Base-by-base conservation (phyloP, 2,888 invertebrate genomes). In the Helicoverpa assulta region DNA sequence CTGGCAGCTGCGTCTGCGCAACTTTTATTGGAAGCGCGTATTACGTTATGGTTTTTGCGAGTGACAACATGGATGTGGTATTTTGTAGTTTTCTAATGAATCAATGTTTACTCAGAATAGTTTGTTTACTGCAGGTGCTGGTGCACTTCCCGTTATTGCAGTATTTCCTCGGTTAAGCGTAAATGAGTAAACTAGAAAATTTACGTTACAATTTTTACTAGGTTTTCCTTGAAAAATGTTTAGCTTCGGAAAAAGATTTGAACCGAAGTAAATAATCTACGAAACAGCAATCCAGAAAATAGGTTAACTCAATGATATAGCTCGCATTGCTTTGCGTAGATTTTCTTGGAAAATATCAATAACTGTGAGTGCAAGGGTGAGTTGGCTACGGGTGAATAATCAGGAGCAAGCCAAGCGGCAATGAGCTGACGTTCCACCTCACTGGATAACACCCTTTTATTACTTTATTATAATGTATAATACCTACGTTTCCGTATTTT, bases 1-100 rank as follows among this genome's bases (percentile, higher is more conserved):
- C 59, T 18, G 72, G 62, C 81, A 84, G 72, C 60, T 78, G 78
- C 80, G 70, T 54, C 26, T 55, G 70, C 71, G 75, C 74, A 70
- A 18, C 62, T 57, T 16, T 67, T 54, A 50, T 57, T 59, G 37
- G 58, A 56, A 37, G 55, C 54, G 63, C 59, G 43, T 72, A 50
- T 63, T 78, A 56, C 67, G 66, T 65, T 67, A 68, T 60, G 63
- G 71, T 75, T 74, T 73, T 77, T 74, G 67, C 59, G 60, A 50
- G 40, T 75, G 60, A 70, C 71, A 55, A 50, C 43, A 69, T 56
- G 5, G 21, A 50, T 67, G 66, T 40, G 65, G 70, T 74, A 61
- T 71, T 72, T 37, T 57, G 71, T 58, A 70, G 50, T 76, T 70
- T 67, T 73, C 50, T 73, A 40, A 62, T 81, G 73, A 83, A 72